phyloP scores from a whole-genome alignment of 2,888 invertebrate genomes.

The Tetragonisca angustula region DNA sequence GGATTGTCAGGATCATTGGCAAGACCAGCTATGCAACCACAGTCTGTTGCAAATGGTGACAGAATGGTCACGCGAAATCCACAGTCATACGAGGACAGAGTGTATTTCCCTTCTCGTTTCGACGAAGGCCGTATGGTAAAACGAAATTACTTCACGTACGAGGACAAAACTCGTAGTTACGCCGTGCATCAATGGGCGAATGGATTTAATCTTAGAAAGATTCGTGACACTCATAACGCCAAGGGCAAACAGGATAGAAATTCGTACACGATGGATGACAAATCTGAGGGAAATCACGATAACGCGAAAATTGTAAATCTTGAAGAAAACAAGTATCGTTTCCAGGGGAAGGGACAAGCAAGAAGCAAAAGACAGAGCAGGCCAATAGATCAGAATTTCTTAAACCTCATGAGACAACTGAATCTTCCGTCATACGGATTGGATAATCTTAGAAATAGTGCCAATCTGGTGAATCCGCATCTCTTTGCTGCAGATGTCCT shows the following conservation, averaged over 20 bases:
- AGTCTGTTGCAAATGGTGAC: neutral
- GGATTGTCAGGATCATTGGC: neutral
- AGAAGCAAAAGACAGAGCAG: slow-evolving; percentile 69
- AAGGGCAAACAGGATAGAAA: neutral
- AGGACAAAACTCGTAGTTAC: slow-evolving; percentile 70
- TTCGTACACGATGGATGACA: slow-evolving; percentile 1
- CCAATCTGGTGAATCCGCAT: slow-evolving; percentile 85
- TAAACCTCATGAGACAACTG: slow-evolving; percentile 63
- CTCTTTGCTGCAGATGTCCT: slow-evolving; percentile 87
- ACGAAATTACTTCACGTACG: slow-evolving; percentile 73
- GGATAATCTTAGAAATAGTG: slow-evolving; percentile 79
- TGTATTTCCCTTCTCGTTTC: slow-evolving; percentile 66
- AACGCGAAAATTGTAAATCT: slow-evolving; percentile 46
- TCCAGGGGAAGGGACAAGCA: slow-evolving; percentile 12
- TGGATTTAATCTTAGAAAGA: slow-evolving; percentile 72
- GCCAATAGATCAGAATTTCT: slow-evolving; percentile 74
- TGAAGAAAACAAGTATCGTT: slow-evolving; percentile 61
- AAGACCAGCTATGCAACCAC: neutral
- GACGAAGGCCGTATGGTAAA: slow-evolving; percentile 11
- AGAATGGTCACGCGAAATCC: neutral
- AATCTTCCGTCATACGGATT: slow-evolving; percentile 74
- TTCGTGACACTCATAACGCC: slow-evolving; percentile 34
- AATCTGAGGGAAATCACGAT: neutral
- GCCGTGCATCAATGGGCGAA: slow-evolving; percentile 76
- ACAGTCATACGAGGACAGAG: neutral